Conservation (phyloP, 2,113 vertebrate genomes). For the Fregata magnificens region DNA sequence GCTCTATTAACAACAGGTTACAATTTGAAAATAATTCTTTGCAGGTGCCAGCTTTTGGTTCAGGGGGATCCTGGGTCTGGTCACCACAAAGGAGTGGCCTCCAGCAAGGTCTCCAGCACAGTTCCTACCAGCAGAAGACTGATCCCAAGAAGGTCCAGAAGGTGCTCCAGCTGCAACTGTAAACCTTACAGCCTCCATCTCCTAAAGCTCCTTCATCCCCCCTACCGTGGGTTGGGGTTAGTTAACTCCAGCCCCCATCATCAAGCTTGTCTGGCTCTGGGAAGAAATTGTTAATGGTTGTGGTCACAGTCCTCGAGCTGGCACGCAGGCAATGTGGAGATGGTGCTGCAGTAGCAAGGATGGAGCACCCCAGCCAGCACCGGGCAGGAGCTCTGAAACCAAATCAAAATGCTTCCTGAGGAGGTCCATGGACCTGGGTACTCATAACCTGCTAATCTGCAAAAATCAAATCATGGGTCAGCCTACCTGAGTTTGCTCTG, state of each 20-base stretch:
- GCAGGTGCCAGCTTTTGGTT: neutral
- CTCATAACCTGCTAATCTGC: neutral
- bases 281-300: neutral
- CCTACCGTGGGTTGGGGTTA: too few species aligned
- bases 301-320: rapidly evolving
- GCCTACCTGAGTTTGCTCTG: neutral
- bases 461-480: too few species aligned
- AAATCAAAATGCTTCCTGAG: neutral
- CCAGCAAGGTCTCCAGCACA: too few species aligned
- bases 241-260: too few species aligned
- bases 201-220: neutral
- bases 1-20: neutral
- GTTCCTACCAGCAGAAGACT: too few species aligned
- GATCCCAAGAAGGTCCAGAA: neutral
- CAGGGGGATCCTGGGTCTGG: neutral
- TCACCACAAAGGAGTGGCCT: neutral
- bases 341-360: too few species aligned
- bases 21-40: neutral
- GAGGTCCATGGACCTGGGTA: rapidly evolving
- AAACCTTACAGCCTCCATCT: too few species aligned
- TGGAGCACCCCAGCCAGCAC: neutral
- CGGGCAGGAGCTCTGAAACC: neutral
- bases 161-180: too few species aligned
- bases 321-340: rapidly evolving
- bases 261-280: neutral